Conservation (phyloP, 2,113 vertebrate genomes). For the Gymnogyps californianus region DNA sequence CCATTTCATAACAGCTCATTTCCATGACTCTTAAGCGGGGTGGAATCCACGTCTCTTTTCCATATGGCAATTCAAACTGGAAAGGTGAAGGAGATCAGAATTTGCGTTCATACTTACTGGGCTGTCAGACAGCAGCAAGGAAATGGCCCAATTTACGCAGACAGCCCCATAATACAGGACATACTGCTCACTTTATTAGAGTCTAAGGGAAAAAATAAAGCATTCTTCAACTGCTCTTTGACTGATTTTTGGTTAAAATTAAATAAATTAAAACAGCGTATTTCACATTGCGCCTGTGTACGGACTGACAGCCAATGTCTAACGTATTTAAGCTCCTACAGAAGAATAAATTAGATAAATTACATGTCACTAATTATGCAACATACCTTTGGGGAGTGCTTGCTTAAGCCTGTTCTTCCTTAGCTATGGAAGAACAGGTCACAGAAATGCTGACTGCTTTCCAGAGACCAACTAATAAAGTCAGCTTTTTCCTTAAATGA, state of each 20-base stretch:
- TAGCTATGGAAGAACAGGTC: neutral
- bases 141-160: neutral
- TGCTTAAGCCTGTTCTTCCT: neutral
- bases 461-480: neutral
- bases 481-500: neutral
- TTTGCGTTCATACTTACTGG: neutral
- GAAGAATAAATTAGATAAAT: neutral
- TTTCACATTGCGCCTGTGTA: neutral
- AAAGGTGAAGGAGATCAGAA: neutral
- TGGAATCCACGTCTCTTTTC: neutral
- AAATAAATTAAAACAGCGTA: neutral
- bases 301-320: neutral
- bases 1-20: constrained; percentile 10
- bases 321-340: neutral
- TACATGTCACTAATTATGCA: neutral
- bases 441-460: constrained; percentile 18
- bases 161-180: neutral
- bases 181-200: neutral
- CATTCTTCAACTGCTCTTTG: neutral
- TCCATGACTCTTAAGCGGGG: neutral
- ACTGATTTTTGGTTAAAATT: neutral
- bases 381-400: neutral
- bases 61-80: neutral
- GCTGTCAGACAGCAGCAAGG: neutral
- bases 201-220: neutral